Evolutionary conservation across 2,797 vertebrate species (phyloP).

Genomic region (Myotis daubentonii): DNA sequence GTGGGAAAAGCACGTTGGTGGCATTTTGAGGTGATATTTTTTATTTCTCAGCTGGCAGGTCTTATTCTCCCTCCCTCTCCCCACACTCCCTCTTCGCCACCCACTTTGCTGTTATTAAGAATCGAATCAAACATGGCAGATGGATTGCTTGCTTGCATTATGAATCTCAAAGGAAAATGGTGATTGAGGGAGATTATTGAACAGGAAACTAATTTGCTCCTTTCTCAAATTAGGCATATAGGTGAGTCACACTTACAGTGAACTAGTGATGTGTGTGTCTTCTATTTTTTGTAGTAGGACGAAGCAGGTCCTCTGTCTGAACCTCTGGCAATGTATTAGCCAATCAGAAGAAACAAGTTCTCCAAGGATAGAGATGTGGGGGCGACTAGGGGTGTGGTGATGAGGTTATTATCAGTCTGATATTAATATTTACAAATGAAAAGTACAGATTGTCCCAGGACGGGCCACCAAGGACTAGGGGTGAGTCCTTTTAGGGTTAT

Average conservation of each 20-base stretch:
- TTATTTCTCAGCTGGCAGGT: neutral
- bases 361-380: constrained; percentile 1
- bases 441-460: constrained; percentile 65
- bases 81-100: no score
- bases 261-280: neutral
- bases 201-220: neutral
- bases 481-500: constrained; percentile 37
- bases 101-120: neutral
- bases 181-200: neutral
- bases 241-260: neutral
- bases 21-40: constrained; percentile 2
- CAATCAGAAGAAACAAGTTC: constrained; percentile 11
- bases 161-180: neutral
- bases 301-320: neutral
- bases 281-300: neutral
- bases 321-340: neutral
- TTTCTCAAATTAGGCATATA: neutral
- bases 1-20: neutral
- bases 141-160: neutral
- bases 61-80: neutral
- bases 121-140: neutral
- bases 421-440: constrained; percentile 54
- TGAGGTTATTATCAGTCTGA: constrained; percentile 17
- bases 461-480: neutral
- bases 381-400: constrained; percentile 56